Evolutionary conservation across 2,113 vertebrate species (phyloP), one percentile per base, ranked within the genome.

Genomic region (Phycodurus eques): DNA sequence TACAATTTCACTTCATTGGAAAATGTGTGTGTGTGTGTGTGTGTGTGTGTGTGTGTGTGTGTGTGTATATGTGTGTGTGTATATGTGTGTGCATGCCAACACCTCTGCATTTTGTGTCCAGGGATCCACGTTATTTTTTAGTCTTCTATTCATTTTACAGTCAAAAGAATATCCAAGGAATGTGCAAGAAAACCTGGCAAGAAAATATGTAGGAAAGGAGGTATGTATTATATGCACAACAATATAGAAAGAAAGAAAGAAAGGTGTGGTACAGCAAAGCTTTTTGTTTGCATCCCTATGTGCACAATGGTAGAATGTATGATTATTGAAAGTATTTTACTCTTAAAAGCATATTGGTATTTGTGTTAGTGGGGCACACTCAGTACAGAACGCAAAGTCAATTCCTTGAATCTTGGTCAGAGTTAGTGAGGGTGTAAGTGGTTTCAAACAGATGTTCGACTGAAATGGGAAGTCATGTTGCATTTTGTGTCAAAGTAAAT

Each of bases 141-240:
- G 98, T 99, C 94, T 98, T 99, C 94, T 99, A 99, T 99, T 99
- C 98, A 97, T 96, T 99, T 99, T 98, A 95, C 98, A 99, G 98
- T 99, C 94, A 99, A 99, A 98, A 98, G 98, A 99, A 99, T 99
- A 98, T 99, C 98, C 96, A 99, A 99, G 98, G 98, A 99, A 98
- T 99, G 98, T 99, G 96, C 96, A 95, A 97, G 98, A 92, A 99
- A 99, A 96, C 98, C 98, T 93, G 96, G 97, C 96, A 99, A 99
- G 98, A 99, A 98, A 99, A 98, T 99, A 93, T 99, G 98, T 99
- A 99, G 96, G 97, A 98, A 98, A 98, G 96, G 95, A 99, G 98
- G 98, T 99, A 99, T 98, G 98, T 99, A 99, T 97, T 77, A 88
- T 83, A 49, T 79, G 56, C 80, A 73, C 82, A 80, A 75, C 77